Conservation (phyloP, 2,888 invertebrate species). For the Oxyscelio sp. region DNA sequence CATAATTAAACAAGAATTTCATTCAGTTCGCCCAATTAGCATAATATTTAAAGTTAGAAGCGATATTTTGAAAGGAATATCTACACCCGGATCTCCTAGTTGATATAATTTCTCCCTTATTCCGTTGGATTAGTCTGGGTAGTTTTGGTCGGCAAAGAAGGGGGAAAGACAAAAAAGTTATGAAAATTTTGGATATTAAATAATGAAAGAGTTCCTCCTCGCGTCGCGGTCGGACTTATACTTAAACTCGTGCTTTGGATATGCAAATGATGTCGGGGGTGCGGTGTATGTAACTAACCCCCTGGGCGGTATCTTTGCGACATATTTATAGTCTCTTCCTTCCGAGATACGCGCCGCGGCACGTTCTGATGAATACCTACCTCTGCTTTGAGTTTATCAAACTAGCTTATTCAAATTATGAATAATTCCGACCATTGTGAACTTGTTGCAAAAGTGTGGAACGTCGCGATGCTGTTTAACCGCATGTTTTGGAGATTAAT, state of each 20-base stretch:
- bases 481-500: conserved; percentile 18
- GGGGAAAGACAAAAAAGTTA: conserved; percentile 42
- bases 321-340: conserved; percentile 87
- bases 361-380: conserved; percentile 82
- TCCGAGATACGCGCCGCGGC: conserved; percentile 81
- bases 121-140: conserved; percentile 40
- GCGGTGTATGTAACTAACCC: conserved; percentile 83
- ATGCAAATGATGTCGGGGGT: conserved; percentile 84
- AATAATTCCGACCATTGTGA: conserved; percentile 71
- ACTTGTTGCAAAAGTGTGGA: conserved; percentile 55
- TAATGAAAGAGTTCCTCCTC: conserved; percentile 63
- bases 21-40: conserved; percentile 28
- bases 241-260: conserved; percentile 84
- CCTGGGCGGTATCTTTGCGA: conserved; percentile 83
- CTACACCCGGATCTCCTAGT: conserved; percentile 10
- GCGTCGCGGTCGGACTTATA: conserved; percentile 54
- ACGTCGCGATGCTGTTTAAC: conserved; percentile 37
- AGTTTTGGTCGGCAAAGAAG: neutral
- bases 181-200: conserved; percentile 66
- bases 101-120: conserved; percentile 45
- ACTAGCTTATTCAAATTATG: conserved; percentile 82
- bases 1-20: conserved; percentile 52
- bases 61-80: conserved; percentile 48
- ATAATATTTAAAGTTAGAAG: conserved; percentile 35
- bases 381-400: conserved; percentile 83